A percentile compares a stretch with the other conserved stretches of the same genome.
phyloP scores from a whole-genome alignment of 2,888 invertebrate genomes.

The Melipona bicolor region DNA sequence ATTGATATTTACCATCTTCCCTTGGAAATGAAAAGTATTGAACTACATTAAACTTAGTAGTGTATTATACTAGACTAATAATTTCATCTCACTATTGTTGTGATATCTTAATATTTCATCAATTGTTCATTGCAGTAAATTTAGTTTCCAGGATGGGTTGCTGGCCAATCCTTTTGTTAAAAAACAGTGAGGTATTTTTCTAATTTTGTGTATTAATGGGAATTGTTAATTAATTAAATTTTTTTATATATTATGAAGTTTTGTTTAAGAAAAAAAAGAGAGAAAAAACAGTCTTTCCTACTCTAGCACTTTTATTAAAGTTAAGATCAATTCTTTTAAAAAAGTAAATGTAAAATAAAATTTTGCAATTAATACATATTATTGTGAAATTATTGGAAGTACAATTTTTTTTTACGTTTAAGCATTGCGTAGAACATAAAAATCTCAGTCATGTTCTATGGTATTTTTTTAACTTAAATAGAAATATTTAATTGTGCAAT shows the following conservation, averaged over 20 bases:
- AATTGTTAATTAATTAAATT: slow-evolving; percentile 28
- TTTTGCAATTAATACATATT: background rate
- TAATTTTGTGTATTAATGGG: slow-evolving; percentile 45
- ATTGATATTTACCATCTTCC: slow-evolving; percentile 37
- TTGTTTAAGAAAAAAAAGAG: slow-evolving; percentile 15
- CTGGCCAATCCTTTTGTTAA: slow-evolving; percentile 68
- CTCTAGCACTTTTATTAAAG: slow-evolving; percentile 7
- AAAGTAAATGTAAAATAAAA: background rate
- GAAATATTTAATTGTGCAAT: background rate
- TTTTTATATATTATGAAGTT: slow-evolving; percentile 31
- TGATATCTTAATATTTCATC: slow-evolving; percentile 51
- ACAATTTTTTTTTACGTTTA: background rate
- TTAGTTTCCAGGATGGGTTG: slow-evolving; percentile 64
- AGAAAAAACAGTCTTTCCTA: slow-evolving; percentile 16
- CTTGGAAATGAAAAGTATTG: slow-evolving; percentile 29
- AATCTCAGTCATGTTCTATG: background rate
- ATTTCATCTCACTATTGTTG: slow-evolving; percentile 44
- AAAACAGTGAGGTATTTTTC: slow-evolving; percentile 70
- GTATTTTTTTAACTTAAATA: background rate
- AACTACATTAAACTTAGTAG: slow-evolving; percentile 21
- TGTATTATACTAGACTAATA: slow-evolving; percentile 39
- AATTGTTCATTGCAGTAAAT: slow-evolving; percentile 44
- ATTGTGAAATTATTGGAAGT: background rate
- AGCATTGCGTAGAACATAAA: background rate
- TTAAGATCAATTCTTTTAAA: background rate